These are phyloP conservation scores for Ceratina calcarata DNA, from an alignment of 1,140 invertebrate genomes.

Conservation along the genomic window DNA sequence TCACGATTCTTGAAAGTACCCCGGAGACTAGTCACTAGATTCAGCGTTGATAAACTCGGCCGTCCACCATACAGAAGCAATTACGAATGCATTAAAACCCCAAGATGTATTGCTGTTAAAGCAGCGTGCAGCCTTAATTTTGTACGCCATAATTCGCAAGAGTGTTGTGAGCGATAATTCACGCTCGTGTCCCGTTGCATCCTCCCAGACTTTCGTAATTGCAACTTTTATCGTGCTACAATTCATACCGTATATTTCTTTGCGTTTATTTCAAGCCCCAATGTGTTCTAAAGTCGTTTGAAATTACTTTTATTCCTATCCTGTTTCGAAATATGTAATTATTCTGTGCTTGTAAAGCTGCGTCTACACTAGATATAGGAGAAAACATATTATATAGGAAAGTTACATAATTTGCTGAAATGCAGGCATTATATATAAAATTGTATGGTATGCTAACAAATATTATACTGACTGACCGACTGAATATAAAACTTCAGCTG, in stretches of 20 bases:
- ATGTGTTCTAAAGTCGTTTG: neutral
- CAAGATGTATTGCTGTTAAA: conserved; percentile 6
- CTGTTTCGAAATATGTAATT: no score
- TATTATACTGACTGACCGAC: no score
- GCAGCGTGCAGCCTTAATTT: conserved; percentile 42
- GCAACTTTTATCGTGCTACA: neutral
- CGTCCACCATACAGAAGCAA: neutral
- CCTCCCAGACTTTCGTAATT: neutral
- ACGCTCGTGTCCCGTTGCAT: neutral
- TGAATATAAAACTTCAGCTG: no score
- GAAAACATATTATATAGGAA: no score
- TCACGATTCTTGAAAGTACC: conserved; percentile 20
- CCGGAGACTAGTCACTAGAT: neutral
- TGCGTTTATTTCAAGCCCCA: no score
- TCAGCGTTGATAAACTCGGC: conserved; percentile 35
- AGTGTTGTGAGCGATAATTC: neutral
- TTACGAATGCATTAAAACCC: conserved; percentile 30
- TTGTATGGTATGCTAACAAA: no score
- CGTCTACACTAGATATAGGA: no score
- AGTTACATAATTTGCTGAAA: no score
- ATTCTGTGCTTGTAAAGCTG: no score
- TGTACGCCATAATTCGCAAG: neutral
- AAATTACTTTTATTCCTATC: neutral
- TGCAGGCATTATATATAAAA: no score
- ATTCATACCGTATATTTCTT: no score